Percentiles rank a stretch among this genome's conserved stretches.
Conservation (phyloP, 2,888 invertebrate species). For the Biston stratarius region DNA sequence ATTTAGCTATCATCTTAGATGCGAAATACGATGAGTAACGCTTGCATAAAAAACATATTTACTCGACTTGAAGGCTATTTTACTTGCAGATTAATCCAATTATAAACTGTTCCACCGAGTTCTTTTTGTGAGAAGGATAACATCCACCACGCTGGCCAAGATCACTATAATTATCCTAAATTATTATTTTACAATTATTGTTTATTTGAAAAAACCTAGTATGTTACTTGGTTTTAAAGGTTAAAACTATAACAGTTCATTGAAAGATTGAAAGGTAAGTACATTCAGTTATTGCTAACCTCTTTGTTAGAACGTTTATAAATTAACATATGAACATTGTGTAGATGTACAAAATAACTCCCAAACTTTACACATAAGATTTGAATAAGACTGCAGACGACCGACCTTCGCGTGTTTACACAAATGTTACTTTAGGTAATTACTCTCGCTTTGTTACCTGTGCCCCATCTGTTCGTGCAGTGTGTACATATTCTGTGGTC, state of each 20-base stretch:
- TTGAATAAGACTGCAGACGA: conserved; percentile 34
- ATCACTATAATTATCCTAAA: no score
- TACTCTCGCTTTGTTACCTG: conserved; percentile 40
- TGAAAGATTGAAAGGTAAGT: no score
- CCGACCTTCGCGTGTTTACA: conserved; percentile 34
- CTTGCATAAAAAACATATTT: no score
- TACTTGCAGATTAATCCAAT: no score
- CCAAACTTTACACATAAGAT: conserved; percentile 32
- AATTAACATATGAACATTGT: background rate
- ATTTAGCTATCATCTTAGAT: no score
- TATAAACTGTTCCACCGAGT: no score
- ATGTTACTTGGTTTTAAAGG: background rate
- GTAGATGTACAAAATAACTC: conserved; percentile 18
- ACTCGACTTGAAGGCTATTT: no score
- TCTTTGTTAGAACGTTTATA: background rate
- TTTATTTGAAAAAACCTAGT: background rate
- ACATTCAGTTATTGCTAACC: background rate
- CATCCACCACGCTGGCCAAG: no score
- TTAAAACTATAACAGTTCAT: background rate
- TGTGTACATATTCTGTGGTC: conserved; percentile 61
- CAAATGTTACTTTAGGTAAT: conserved; percentile 41
- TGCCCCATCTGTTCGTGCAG: conserved; percentile 46
- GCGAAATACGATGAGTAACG: no score
- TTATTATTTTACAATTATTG: no score
- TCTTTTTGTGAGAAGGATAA: no score